These are phyloP conservation scores for Phodopus roborovskii DNA, from an alignment of 2,113 vertebrate species.

Conservation along the genomic window DNA sequence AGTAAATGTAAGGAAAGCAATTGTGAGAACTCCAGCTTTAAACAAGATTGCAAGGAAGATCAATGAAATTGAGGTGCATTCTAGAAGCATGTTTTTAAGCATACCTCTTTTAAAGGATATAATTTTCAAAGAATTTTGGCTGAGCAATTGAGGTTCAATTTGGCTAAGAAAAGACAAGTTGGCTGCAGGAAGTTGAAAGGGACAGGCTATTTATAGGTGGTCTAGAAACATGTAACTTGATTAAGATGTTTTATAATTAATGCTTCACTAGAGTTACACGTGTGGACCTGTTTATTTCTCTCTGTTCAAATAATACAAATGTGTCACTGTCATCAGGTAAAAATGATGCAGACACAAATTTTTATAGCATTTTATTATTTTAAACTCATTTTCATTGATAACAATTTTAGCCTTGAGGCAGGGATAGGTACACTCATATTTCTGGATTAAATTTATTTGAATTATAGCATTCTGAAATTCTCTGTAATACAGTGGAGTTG, in stretches of 20 bases:
- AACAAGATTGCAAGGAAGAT: neutral
- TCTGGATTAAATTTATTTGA: slow-evolving; percentile 32
- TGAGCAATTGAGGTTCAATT: slow-evolving; percentile 57
- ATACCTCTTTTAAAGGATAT: neutral
- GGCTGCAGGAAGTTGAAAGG: slow-evolving; percentile 53
- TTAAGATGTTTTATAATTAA: slow-evolving; percentile 68
- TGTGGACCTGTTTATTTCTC: slow-evolving; percentile 56
- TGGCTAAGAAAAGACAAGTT: slow-evolving; percentile 64
- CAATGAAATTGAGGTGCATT: slow-evolving; percentile 10
- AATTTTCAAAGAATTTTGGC: slow-evolving; percentile 9
- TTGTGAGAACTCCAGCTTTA: neutral
- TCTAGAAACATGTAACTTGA: slow-evolving; percentile 73
- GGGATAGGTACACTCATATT: neutral
- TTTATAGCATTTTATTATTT: neutral
- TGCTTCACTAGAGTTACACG: slow-evolving; percentile 76
- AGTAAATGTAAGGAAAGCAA: neutral
- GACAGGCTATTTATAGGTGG: slow-evolving; percentile 63
- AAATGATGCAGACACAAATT: slow-evolving; percentile 34
- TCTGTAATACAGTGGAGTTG: neutral
- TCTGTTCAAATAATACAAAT: neutral
- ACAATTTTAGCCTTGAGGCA: neutral
- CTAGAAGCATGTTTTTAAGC: neutral
- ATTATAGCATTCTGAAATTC: neutral
- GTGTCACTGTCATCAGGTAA: slow-evolving; percentile 23
- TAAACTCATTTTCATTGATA: neutral